phyloP scores from a whole-genome alignment of 2,888 invertebrate genomes.

The Gryllus longicercus region DNA sequence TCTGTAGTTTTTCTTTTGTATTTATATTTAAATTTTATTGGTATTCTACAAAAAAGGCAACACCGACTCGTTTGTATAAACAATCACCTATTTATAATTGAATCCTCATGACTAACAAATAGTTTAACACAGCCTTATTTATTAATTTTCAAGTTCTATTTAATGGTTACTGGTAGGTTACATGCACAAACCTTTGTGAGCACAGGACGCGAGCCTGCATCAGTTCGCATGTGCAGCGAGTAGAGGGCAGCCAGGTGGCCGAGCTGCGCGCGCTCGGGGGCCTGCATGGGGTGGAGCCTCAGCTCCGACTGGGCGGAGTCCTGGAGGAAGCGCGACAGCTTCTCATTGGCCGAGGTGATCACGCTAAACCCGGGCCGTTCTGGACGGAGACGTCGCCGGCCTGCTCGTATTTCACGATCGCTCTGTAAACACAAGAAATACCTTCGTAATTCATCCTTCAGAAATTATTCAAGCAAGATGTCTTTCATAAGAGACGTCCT shows the following conservation, averaged over 20 bases:
- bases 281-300: slow-evolving; percentile 49
- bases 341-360: slow-evolving; percentile 80
- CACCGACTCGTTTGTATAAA: too few species aligned
- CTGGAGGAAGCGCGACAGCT: slow-evolving; percentile 75
- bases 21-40: too few species aligned
- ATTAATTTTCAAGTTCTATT: too few species aligned
- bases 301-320: slow-evolving; percentile 76
- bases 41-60: too few species aligned
- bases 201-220: slow-evolving; percentile 46
- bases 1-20: too few species aligned
- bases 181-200: slow-evolving; percentile 62
- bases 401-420: slow-evolving; percentile 75
- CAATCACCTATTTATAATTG: too few species aligned
- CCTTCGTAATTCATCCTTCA: neutral
- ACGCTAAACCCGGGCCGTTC: slow-evolving; percentile 82
- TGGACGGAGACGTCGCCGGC: slow-evolving; percentile 74
- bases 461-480: neutral
- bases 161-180: neutral
- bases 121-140: too few species aligned
- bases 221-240: slow-evolving; percentile 60
- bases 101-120: too few species aligned
- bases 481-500: neutral
- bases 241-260: slow-evolving; percentile 72
- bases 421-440: slow-evolving; percentile 40
- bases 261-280: slow-evolving; percentile 58